Percentiles rank a stretch among this genome's conserved stretches.
These are phyloP conservation scores for Hybognathus amarus DNA, from an alignment of 2,797 vertebrate genomes.

Conservation along the genomic window DNA sequence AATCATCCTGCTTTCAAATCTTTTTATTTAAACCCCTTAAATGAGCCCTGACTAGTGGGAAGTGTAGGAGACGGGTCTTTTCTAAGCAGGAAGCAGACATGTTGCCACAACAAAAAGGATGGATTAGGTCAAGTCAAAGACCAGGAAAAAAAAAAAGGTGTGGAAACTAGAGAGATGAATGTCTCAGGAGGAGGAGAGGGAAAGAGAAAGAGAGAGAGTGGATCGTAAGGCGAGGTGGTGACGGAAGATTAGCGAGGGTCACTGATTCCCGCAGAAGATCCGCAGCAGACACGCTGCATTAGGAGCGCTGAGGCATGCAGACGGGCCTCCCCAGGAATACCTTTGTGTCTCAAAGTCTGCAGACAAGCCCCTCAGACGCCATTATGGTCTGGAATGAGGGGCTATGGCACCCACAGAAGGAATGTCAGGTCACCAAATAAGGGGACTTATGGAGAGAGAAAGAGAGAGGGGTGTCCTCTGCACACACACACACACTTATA, in stretches of 20 bases:
- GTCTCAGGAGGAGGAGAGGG: not conserved
- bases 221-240: not conserved
- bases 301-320: constrained; percentile 43
- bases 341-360: constrained; percentile 51
- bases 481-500: not conserved
- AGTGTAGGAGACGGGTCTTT: constrained; percentile 19
- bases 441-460: constrained; percentile 31
- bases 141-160: constrained; percentile 29
- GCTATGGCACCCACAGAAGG: constrained; percentile 34
- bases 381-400: constrained; percentile 42
- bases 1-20: constrained; percentile 45
- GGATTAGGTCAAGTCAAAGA: constrained; percentile 54
- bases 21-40: constrained; percentile 37
- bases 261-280: constrained; percentile 25
- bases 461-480: constrained; percentile 42
- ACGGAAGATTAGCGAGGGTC: constrained; percentile 17
- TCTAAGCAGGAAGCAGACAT: constrained; percentile 60
- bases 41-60: constrained; percentile 46
- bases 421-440: constrained; percentile 60
- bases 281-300: constrained; percentile 48
- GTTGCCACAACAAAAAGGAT: constrained; percentile 61
- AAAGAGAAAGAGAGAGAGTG: constrained; percentile 23
- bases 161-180: constrained; percentile 47
- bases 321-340: constrained; percentile 42
- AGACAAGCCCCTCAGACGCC: constrained; percentile 49